Conservation (phyloP, 2,113 vertebrate genomes). For the human (Homo sapiens) region DNA sequence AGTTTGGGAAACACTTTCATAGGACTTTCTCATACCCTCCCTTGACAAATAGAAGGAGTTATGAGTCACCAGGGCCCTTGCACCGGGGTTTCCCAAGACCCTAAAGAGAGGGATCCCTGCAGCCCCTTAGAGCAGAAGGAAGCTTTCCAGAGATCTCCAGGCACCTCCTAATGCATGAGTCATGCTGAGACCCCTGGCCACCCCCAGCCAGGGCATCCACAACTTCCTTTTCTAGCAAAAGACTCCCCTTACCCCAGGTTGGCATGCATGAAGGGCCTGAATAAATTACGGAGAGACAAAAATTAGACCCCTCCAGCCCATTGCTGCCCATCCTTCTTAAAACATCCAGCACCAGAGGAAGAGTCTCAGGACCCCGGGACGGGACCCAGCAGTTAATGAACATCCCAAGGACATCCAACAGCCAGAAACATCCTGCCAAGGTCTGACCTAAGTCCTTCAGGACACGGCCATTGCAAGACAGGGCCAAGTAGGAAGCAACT, state of each 20-base stretch:
- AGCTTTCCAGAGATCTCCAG: not conserved
- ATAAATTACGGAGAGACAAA: not conserved
- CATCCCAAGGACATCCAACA: not conserved
- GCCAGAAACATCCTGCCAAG: not conserved
- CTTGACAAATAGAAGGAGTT: not conserved
- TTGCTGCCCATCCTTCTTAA: not conserved
- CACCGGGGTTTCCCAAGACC: not conserved
- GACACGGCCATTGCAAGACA: not conserved
- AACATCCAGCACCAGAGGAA: not conserved
- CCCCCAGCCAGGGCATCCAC: not conserved
- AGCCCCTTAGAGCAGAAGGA: not conserved
- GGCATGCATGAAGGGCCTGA: not conserved
- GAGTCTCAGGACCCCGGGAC: not conserved
- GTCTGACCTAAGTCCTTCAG: not conserved
- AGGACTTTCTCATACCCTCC: not conserved
- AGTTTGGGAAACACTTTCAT: constrained; percentile 31
- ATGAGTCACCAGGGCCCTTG: constrained; percentile 5
- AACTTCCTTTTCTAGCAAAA: not conserved
- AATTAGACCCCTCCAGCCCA: not conserved
- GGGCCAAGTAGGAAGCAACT: not conserved
- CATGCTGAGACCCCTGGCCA: not conserved
- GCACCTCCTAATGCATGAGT: not conserved
- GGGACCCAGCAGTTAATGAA: not conserved
- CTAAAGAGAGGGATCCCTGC: not conserved
- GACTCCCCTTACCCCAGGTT: not conserved